Conservation (phyloP, 2,113 vertebrate species). For the Brienomyrus brachyistius region DNA sequence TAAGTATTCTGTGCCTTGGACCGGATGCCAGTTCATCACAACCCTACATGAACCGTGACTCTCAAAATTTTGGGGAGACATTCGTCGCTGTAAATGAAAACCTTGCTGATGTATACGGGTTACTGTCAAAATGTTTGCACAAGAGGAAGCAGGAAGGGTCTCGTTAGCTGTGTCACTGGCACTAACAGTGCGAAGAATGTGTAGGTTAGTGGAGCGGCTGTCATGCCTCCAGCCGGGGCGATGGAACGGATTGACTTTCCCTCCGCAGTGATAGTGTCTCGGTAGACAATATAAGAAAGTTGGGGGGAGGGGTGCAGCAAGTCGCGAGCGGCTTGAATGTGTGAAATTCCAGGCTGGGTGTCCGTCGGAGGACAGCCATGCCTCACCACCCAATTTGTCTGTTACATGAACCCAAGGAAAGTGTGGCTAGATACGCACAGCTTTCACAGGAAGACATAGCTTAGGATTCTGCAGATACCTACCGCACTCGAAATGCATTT, state of each 20-base stretch:
- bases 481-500: neutral
- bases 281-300: constrained; percentile 22
- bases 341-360: constrained; percentile 40
- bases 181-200: neutral
- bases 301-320: neutral
- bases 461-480: neutral
- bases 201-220: neutral
- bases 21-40: neutral
- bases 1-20: neutral
- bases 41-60: neutral
- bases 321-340: constrained; percentile 32
- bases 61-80: neutral
- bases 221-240: neutral
- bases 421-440: neutral
- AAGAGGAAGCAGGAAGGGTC: neutral
- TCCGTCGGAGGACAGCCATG: constrained; percentile 19
- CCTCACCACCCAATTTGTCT: constrained; percentile 15
- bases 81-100: neutral
- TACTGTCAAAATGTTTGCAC: constrained; percentile 11
- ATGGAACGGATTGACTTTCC: neutral
- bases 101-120: neutral
- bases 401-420: neutral
- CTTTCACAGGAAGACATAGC: neutral
- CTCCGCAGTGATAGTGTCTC: neutral
- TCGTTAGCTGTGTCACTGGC: constrained; percentile 16